These are phyloP conservation scores for Nymphalis io DNA, from an alignment of 1,140 invertebrate species.

Conservation along the genomic window DNA sequence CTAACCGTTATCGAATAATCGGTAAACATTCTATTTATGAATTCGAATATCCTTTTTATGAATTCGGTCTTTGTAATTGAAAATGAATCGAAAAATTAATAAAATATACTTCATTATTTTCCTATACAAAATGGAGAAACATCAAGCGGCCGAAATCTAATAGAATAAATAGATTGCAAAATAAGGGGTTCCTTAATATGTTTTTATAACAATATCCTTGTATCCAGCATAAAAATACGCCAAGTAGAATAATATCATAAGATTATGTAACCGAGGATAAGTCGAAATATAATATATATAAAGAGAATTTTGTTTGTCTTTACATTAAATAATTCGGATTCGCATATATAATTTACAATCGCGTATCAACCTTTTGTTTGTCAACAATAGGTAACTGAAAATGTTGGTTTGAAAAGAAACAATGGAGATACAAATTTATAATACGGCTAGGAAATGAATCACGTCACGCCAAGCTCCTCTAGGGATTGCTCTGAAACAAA, in stretches of 20 bases:
- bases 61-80: too few relatives aligned
- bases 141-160: too few relatives aligned
- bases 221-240: background rate
- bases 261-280: background rate
- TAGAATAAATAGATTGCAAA: too few relatives aligned
- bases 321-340: too few relatives aligned
- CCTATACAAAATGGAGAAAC: too few relatives aligned
- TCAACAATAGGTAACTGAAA: constrained; percentile 69
- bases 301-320: background rate
- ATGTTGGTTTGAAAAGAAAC: constrained; percentile 70
- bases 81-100: too few relatives aligned
- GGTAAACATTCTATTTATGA: too few relatives aligned
- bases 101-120: too few relatives aligned
- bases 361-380: constrained; percentile 52
- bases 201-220: background rate
- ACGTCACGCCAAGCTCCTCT: constrained; percentile 64
- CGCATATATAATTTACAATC: too few relatives aligned
- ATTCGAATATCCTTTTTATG: too few relatives aligned
- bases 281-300: background rate
- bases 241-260: background rate
- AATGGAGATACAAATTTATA: constrained; percentile 77
- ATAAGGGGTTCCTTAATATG: too few relatives aligned
- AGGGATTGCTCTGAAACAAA: constrained; percentile 68
- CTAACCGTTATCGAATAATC: too few relatives aligned
- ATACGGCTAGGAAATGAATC: constrained; percentile 76